Percentiles rank a stretch among this genome's conserved stretches.
Conservation (phyloP, 2,888 invertebrate species). For the Nemoura dubitans region DNA sequence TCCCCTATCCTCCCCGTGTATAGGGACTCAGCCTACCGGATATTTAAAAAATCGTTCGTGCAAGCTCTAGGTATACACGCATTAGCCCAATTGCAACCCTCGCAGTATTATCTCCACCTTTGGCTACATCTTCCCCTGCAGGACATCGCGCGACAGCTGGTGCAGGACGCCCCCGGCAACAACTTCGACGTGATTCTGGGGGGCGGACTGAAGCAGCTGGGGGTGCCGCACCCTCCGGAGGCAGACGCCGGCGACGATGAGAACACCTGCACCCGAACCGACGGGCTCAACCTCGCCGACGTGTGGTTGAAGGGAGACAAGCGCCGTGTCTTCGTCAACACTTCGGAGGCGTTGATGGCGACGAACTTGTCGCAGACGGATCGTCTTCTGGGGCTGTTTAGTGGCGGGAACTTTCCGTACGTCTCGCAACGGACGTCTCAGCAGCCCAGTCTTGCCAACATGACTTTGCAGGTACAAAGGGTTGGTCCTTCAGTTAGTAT, state of each 20-base stretch:
- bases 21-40: no score
- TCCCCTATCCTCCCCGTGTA: no score
- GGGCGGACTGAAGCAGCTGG: constrained; percentile 67
- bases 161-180: constrained; percentile 68
- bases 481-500: no score
- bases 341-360: neutral
- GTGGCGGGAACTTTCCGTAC: constrained; percentile 67
- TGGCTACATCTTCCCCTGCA: neutral
- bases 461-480: constrained; percentile 61
- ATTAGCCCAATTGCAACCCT: no score
- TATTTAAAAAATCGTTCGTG: no score
- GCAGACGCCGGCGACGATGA: no score
- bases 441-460: constrained; percentile 67
- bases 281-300: constrained; percentile 66
- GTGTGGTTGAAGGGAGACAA: constrained; percentile 65
- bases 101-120: no score
- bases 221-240: constrained; percentile 56
- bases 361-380: constrained; percentile 54
- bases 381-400: constrained; percentile 65
- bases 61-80: no score
- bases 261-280: constrained; percentile 63
- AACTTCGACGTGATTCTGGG: constrained; percentile 66
- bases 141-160: constrained; percentile 71
- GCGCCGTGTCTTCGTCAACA: neutral
- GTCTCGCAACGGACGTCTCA: constrained; percentile 62